Evolutionary conservation across 2,888 invertebrate species (phyloP), one percentile per base, ranked within the genome.

Genomic region (Heliconius charithonia): DNA sequence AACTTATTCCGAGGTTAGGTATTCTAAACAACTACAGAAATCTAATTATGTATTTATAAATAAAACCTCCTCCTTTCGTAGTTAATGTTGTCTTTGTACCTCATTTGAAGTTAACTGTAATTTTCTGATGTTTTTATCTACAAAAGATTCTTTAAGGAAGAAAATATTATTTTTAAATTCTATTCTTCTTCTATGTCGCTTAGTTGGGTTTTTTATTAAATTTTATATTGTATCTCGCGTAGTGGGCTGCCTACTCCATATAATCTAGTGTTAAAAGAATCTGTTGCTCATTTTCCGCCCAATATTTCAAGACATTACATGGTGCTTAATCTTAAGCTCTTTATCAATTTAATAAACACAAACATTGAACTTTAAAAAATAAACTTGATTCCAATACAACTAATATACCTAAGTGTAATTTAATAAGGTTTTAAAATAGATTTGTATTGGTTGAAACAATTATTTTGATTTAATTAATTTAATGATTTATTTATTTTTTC

Each of bases 21-120:
- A 27, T 51, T 51, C 70, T 51, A 29, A 71, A 27, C 70, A 51
- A 19, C 19, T 25, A 22, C 10, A 51, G 22, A 71, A 27, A 16
- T 71, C 70, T 71, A 51, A 51, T 29, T 51, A 51, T 27, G 19
- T 71, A 71, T 45, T 71, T 71, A 70, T 71, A 71, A 51, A 71
- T 51, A 51, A 51, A 22, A 51, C 12, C 19, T 25, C 51, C 9
- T 70, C 27, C 19, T 45, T 19, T 51, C 22, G 22, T 37, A 32
- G 22, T 66, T n/a, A 66, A 66, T 66, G 37, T 22, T 37, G 22
- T 37, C 29, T 51, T 45, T 71, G 10, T 51, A 27, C 51, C 51
- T 51, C 51, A 71, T 51, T 71, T 71, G 10, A 71, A 70, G 4
- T 37, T 22, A 37, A 32, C 66, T 66, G 22, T n/a, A 66, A 66